Conservation (phyloP, 92 coral and sea anemone species). For the Muricea muricata region DNA sequence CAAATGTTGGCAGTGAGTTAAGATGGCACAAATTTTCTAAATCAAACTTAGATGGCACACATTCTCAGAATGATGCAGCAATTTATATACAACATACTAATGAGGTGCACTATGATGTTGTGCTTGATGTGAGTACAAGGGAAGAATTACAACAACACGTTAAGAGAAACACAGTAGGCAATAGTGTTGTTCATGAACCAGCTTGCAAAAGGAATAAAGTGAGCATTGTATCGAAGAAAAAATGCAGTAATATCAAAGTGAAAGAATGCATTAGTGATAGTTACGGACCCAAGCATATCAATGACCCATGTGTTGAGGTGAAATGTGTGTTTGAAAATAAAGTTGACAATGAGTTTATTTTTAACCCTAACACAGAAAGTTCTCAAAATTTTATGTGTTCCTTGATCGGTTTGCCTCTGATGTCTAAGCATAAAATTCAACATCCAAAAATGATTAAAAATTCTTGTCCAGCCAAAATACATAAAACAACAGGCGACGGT, state of each 20-base stretch:
- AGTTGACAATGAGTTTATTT: no score
- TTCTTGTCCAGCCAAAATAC: neutral
- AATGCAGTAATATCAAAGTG: no score
- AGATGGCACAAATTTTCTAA: no score
- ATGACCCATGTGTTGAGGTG: no score
- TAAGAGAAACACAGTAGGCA: neutral
- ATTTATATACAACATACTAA: neutral
- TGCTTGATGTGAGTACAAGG: conserved; percentile 60
- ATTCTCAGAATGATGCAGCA: neutral
- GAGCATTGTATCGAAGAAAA: neutral
- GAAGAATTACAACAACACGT: neutral
- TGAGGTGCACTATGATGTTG: conserved; percentile 76
- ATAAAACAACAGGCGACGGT: neutral
- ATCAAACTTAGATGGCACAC: no score
- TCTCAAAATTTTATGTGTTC: conserved; percentile 1
- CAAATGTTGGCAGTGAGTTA: conserved; percentile 50
- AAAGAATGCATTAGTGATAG: no score
- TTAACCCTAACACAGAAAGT: no score
- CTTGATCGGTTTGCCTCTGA: neutral
- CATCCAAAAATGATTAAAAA: neutral
- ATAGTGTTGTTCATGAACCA: conserved; percentile 40
- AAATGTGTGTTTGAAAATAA: no score
- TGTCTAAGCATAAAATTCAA: neutral
- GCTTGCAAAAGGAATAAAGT: conserved; percentile 43
- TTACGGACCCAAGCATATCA: no score